Percentiles rank a stretch among this genome's conserved stretches.
These are phyloP conservation scores for Xestia sexstrigata DNA, from an alignment of 2,888 invertebrate species.

Conservation along the genomic window DNA sequence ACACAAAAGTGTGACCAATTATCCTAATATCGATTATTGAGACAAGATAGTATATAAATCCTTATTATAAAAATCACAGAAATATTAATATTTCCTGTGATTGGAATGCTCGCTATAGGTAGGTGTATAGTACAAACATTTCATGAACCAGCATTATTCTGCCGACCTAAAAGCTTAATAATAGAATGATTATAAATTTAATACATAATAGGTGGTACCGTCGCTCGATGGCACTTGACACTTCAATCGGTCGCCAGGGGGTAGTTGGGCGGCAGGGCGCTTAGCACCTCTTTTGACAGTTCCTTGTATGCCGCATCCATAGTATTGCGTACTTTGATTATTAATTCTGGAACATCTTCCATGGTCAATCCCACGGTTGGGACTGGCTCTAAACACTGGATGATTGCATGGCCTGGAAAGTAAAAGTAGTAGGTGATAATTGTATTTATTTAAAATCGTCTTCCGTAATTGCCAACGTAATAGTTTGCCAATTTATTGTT, in stretches of 20 bases:
- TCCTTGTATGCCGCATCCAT: conserved; percentile 89
- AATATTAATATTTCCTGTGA: conserved; percentile 61
- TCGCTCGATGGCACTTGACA: conserved; percentile 38
- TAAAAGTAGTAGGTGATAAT: background rate
- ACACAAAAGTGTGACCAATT: conserved; percentile 60
- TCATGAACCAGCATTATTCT: conserved; percentile 56
- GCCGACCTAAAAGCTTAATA: conserved; percentile 59
- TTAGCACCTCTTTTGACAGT: conserved; percentile 87
- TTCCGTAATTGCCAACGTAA: background rate
- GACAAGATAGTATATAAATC: conserved; percentile 56
- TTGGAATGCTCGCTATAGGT: conserved; percentile 64
- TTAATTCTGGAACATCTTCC: conserved; percentile 88
- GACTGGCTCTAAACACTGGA: conserved; percentile 89
- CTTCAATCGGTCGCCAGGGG: conserved; percentile 84
- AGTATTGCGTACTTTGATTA: conserved; percentile 83
- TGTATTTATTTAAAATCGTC: background rate
- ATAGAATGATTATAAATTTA: conserved; percentile 60
- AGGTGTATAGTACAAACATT: conserved; percentile 57
- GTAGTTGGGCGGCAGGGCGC: conserved; percentile 86
- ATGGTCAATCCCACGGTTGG: conserved; percentile 87
- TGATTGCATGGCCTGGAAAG: conserved; percentile 88
- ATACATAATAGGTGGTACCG: conserved; percentile 63
- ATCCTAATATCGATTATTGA: conserved; percentile 49
- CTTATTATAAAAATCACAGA: conserved; percentile 61
- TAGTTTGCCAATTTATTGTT: background rate